Evolutionary conservation across 1,140 invertebrate species (phyloP), one percentile per base, ranked within the genome.

Genomic region (Cotesia vestalis): DNA sequence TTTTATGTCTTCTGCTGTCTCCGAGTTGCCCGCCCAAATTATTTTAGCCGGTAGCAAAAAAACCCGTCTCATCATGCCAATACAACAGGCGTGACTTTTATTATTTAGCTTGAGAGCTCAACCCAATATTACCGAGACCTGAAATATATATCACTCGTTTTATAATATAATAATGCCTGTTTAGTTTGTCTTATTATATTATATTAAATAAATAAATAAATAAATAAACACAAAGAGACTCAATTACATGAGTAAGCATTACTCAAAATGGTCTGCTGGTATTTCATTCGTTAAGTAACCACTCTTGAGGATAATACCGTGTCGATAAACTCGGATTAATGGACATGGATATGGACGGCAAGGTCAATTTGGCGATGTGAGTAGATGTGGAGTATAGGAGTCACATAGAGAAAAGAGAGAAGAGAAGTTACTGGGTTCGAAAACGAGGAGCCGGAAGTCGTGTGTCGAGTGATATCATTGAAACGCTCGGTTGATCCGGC

Each of bases 391-490:
- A 27, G 27, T 27, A 27, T 27, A 27, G 1, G 27, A 27, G 1
- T 27, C 1, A 3, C 1, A 27, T 3, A 27, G 27, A 27, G 27
- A 27, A 3, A 27, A 27, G 27, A 27, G 27, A 27, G 27, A 27
- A 46, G 38, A 46, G 40, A 46, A 46, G 46, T 46, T 63, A 70
- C 17, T 0, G n/a, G 36, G 34, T 55, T 17, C 14, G 4, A 60
- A 46, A 70, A 69, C 6, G 17, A 62, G 36, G 27, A 11, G 20
- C 40, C 51, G 40, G 61, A 71, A 71, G 61, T 63, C 36, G 40
- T 11, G 4, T 46, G 66, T 68, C 57, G 57, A 51, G 46, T 55
- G 51, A 67, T 67, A 67, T 67, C 52, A 53, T 52, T 67, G 51
- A 67, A 53, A 55, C 66, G 66, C 20, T 51, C 46, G 66, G 40